Evolutionary conservation across 2,113 vertebrate species (phyloP).

Genomic region (Aspiorhynchus laticeps): DNA sequence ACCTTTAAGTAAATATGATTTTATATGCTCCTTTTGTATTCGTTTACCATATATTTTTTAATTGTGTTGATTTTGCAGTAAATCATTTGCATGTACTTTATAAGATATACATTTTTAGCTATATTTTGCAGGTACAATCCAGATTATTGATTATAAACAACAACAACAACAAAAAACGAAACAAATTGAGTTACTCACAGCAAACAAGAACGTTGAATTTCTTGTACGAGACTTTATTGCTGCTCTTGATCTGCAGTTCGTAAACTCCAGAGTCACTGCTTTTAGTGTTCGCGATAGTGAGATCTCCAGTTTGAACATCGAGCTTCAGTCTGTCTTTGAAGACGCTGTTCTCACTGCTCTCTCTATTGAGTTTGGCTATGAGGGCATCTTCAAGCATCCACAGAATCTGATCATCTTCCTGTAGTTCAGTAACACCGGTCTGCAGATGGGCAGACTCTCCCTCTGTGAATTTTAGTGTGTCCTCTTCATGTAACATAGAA

Average conservation of each 20-base stretch:
- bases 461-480: neutral
- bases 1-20: too few species aligned
- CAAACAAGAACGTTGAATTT: neutral
- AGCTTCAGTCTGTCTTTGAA: neutral
- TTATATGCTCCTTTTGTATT: too few species aligned
- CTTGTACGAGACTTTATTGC: neutral
- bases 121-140: too few species aligned
- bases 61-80: too few species aligned
- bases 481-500: neutral
- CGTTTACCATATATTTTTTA: too few species aligned
- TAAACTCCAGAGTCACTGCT: neutral
- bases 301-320: neutral
- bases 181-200: neutral
- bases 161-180: too few species aligned
- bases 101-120: too few species aligned
- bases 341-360: neutral
- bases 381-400: neutral
- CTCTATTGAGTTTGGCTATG: neutral
- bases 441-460: neutral
- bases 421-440: neutral
- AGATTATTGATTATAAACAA: neutral
- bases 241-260: neutral
- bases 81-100: too few species aligned
- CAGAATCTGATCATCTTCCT: neutral
- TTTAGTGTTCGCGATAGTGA: slow-evolving; percentile 1